Base-by-base conservation (phyloP, 2,888 invertebrate species). In the Pherbina coryleti region DNA sequence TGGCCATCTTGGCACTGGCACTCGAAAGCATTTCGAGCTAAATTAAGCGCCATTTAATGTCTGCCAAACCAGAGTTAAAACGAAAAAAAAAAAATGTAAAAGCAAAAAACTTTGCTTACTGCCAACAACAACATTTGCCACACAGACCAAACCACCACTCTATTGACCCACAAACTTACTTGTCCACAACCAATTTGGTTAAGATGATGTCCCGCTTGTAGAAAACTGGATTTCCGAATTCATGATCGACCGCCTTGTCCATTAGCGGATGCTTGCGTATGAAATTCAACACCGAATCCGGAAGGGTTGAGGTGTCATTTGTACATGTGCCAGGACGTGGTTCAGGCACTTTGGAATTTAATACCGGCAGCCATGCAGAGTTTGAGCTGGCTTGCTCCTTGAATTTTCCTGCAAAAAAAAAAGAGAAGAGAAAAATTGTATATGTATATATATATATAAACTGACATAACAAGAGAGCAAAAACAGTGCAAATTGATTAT, bases 241-340 rank as follows among this genome's bases (percentile, higher is more conserved):
- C 96, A 90, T 97, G 97, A 83, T 95, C 95, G 71, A 99, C 97
- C 5, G 98, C 97, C 64, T 96, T 96, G 90, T 99, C 98, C 98
- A 99, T 98, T 81, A 99, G 91, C 1, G 99, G 98, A 91, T 99
- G 99, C 51, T 97, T 96, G 85, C 97, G 94, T 85, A 99, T 98
- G 91, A 99, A 99, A 91, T 98, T 98, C 82, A 98, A 92, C 67
- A 98, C 98, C 22, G 95, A 95, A 89, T 97, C 97, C 37, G 97
- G 97, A 80, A 98, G 91, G 0, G 95, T 94, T 82, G 96, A 94
- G 0, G 98, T 98, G 88, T 98, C 97, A 86, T 97, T 96, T 78
- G 97, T 97, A 90, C 98, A 98, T 81, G 96, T 95, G 77, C 98
- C 98, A 0, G 98, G 98, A 82, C 98, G 91, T 7, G 97, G 97